Conservation (phyloP, 2,113 vertebrate species). For the Myocastor coypus region DNA sequence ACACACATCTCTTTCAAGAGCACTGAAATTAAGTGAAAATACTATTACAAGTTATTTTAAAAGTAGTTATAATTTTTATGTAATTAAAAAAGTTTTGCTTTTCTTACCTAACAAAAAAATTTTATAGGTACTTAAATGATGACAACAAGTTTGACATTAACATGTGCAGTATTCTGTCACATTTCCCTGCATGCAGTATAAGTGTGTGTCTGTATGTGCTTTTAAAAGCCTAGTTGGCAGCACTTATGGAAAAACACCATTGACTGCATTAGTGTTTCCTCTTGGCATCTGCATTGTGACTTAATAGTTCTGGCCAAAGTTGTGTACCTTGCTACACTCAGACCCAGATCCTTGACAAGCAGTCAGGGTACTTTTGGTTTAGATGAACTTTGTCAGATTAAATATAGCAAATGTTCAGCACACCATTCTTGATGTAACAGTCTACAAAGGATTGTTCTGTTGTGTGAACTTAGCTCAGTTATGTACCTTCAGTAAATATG, state of each 20-base stretch:
- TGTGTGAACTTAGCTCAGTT: not conserved
- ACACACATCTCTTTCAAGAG: conserved; percentile 36
- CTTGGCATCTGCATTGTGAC: conserved; percentile 5
- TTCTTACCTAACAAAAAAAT: conserved; percentile 45
- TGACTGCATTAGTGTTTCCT: conserved; percentile 20
- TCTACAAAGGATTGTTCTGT: not conserved
- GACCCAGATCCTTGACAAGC: not conserved
- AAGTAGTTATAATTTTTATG: conserved; percentile 51
- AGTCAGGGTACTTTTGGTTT: not conserved
- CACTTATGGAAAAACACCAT: conserved; percentile 18
- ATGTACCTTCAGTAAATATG: not conserved
- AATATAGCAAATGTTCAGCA: not conserved
- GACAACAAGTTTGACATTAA: conserved; percentile 50
- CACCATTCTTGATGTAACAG: not conserved
- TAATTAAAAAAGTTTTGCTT: conserved; percentile 64
- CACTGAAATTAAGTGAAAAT: conserved; percentile 67
- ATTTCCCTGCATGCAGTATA: conserved; percentile 33
- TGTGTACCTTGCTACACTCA: not conserved
- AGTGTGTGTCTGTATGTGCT: conserved; percentile 72
- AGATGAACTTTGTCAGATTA: not conserved
- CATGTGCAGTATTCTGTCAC: not conserved
- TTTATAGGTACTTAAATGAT: not conserved
- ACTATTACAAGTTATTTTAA: conserved; percentile 45
- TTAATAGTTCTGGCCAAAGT: not conserved
- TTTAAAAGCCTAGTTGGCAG: conserved; percentile 69